phyloP scores from a whole-genome alignment of 37 sponge, comb jelly and placozoan genomes.

The Theonella swinhoei region DNA sequence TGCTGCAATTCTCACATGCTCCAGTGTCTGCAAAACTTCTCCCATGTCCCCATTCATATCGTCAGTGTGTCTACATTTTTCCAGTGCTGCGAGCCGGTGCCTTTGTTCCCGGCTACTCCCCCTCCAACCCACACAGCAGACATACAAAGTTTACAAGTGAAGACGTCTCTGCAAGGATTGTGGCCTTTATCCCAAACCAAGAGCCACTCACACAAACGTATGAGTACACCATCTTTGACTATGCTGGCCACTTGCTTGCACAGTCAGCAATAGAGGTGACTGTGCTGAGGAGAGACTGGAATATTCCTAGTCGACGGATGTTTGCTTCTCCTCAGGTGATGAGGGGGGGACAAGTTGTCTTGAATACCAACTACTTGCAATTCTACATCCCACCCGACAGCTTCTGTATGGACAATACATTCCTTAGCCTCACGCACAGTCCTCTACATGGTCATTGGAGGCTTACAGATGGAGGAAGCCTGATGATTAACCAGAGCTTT shows the following conservation, averaged over 20 bases:
- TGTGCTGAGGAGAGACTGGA: neutral
- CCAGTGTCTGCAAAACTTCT: neutral
- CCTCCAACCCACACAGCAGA: neutral
- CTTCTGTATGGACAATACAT: neutral
- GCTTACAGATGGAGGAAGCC: neutral
- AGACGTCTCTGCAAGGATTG: neutral
- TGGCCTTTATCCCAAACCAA: conserved; percentile 11
- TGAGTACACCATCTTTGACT: conserved; percentile 23
- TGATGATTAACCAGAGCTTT: neutral
- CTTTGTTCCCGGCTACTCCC: neutral
- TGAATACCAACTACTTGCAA: neutral
- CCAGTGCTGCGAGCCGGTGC: neutral
- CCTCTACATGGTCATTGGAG: neutral
- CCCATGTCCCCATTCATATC: neutral
- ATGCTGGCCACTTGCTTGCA: conserved; percentile 9
- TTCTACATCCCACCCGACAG: neutral
- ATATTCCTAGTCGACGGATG: conserved; percentile 6
- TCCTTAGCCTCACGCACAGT: neutral
- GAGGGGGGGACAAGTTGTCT: conserved; percentile 8
- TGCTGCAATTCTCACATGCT: neutral
- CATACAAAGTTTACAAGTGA: conserved; percentile 26
- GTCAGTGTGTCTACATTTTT: neutral
- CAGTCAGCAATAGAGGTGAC: neutral
- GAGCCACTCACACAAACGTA: neutral
- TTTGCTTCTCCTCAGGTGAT: neutral